Evolutionary conservation across 2,888 invertebrate species (phyloP), one percentile per base, ranked within the genome.

Genomic region (Amphipyra berbera): DNA sequence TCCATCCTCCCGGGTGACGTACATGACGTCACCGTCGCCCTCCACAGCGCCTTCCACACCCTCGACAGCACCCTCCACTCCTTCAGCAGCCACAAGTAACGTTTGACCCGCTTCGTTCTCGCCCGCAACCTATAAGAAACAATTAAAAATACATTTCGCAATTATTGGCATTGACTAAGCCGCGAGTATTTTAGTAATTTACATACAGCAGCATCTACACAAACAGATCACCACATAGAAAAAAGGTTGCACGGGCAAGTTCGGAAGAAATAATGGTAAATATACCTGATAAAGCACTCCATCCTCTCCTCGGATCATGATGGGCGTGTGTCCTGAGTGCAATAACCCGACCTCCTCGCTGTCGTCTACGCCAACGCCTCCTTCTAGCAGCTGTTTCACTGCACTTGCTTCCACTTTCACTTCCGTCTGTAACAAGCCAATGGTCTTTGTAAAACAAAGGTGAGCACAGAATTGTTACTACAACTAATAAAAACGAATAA

Each of bases 261-360:
- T 21, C 3, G 1, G 21, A 2, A 21, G 21, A 21, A 21, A 21
- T 21, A 21, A 21, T 21, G 21, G 21, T 21, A 21, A 21, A 21
- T 21, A 21, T 70, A 96, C 96, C 92, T 97, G 97, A 86, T 97
- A 97, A 9, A 97, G 95, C 0, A 97, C 96, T n/a, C 98, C 98
- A 82, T 98, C 98, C 78, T 98, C 98, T 0, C 97, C 97, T 0
- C 97, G 96, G 42, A 98, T 97, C 82, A 97, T 96, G 68, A 98
- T 96, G 13, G 97, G 96, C 66, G 96, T 95, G 33, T 96, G 96
- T 3, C 86, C 89, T 1, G 90, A 66, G 78, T 90, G 91, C 62
- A 92, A 71, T 52, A 91, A 77, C 5, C 84, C 84, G n/a, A 91
- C 94, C 65, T 92, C 94, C 44, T 92, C 94, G 1, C 88, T 89